phyloP scores from a whole-genome alignment of 2,113 vertebrate genomes.

The Myotis brandtii region DNA sequence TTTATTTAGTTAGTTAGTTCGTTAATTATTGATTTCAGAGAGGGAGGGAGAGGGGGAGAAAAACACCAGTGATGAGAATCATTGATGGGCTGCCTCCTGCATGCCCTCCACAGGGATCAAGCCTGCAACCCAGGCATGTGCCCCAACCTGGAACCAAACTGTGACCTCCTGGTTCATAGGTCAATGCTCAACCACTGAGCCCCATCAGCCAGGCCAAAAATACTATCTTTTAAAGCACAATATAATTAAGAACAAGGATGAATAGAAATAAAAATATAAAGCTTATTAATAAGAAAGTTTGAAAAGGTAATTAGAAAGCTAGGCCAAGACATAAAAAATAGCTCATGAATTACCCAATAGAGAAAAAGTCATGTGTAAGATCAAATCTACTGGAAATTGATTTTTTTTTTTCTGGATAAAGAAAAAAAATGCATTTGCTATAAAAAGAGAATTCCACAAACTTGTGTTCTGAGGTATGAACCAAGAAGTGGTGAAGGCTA shows the following conservation, averaged over 20 bases:
- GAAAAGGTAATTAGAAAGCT: neutral
- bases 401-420: conserved; percentile 21
- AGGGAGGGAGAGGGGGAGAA: too few relatives aligned
- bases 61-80: too few relatives aligned
- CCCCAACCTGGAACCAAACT: too few relatives aligned
- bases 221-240: neutral
- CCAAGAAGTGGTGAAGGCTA: conserved; percentile 2
- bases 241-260: neutral
- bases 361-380: conserved; percentile 35
- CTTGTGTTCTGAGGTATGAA: neutral
- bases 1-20: too few relatives aligned
- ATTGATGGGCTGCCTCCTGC: too few relatives aligned
- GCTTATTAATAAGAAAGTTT: neutral
- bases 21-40: too few relatives aligned
- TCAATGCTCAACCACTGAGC: too few relatives aligned
- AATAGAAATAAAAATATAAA: neutral
- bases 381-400: conserved; percentile 22
- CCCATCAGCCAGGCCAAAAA: neutral
- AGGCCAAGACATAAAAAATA: conserved; percentile 10
- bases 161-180: too few relatives aligned
- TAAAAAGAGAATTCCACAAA: neutral
- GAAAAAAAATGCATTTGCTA: neutral
- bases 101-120: too few relatives aligned
- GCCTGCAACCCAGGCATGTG: too few relatives aligned
- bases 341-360: neutral